A percentile compares a stretch with the other conserved stretches of the same genome.
Evolutionary conservation across 2,797 vertebrate genomes (phyloP).

Genomic region (Staurois parvus): DNA sequence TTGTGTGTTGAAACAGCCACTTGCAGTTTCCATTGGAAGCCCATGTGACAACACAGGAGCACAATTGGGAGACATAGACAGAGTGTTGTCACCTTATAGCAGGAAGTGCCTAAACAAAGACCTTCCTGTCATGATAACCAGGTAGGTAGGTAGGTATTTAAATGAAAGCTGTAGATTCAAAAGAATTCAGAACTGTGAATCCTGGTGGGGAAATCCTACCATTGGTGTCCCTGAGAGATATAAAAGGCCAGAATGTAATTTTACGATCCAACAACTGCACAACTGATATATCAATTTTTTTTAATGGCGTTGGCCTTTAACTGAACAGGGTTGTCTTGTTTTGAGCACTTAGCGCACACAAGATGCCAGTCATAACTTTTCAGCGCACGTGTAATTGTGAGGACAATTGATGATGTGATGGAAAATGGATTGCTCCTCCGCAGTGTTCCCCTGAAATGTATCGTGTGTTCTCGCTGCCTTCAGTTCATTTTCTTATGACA

Average conservation of each 20-base stretch:
- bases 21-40: no score
- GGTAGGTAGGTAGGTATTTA: no score
- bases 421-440: conserved; percentile 32
- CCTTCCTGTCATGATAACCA: no score
- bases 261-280: neutral
- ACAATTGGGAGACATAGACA: no score
- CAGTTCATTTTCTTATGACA: conserved; percentile 54
- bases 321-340: neutral
- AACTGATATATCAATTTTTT: neutral
- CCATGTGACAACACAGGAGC: no score
- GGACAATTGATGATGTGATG: conserved; percentile 33
- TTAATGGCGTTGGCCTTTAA: neutral
- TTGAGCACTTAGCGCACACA: neutral
- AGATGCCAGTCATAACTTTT: conserved; percentile 13
- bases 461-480: neutral
- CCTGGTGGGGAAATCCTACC: no score
- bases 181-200: no score
- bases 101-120: no score
- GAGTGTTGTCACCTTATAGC: no score
- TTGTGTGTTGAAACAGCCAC: no score
- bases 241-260: neutral
- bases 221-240: no score
- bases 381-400: conserved; percentile 20
- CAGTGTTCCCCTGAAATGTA: conserved; percentile 22
- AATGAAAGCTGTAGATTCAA: no score